Conservation (phyloP, 2,888 invertebrate species). For the Malachius bipustulatus region DNA sequence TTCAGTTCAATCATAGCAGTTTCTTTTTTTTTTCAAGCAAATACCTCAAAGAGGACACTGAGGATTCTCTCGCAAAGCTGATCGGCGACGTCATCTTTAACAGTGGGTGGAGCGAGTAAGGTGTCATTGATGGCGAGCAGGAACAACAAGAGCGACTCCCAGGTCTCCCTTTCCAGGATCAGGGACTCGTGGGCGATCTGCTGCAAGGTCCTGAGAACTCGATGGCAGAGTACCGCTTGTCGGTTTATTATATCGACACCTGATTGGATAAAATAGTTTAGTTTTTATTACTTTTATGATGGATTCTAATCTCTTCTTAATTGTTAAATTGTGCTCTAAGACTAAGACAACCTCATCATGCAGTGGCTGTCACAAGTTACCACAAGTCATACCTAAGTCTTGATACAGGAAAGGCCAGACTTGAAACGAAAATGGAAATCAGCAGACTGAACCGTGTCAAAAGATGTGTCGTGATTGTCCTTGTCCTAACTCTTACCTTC, state of each 20-base stretch:
- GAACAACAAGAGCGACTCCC: conserved; percentile 81
- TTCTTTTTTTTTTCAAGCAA: conserved; percentile 3
- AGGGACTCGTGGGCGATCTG: conserved; percentile 65
- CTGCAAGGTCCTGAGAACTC: conserved; percentile 76
- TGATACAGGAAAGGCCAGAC: conserved; percentile 84
- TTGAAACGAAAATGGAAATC: conserved; percentile 50
- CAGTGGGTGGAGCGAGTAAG: conserved; percentile 80
- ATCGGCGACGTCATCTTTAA: conserved; percentile 84
- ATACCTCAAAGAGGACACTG: conserved; percentile 83
- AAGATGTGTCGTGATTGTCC: neutral
- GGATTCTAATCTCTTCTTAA: too few relatives aligned
- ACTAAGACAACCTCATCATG: too few relatives aligned
- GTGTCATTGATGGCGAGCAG: conserved; percentile 85
- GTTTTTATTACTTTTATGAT: too few relatives aligned
- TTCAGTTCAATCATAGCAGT: too few relatives aligned
- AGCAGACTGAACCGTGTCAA: neutral
- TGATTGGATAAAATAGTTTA: conserved; percentile 28
- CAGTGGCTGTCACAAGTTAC: neutral
- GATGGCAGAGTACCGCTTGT: conserved; percentile 87
- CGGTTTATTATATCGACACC: conserved; percentile 83
- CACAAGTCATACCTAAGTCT: conserved; percentile 59
- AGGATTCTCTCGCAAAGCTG: conserved; percentile 89
- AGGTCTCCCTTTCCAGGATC: conserved; percentile 71
- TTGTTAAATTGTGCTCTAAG: too few relatives aligned
- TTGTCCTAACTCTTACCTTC: conserved; percentile 54